Percentiles rank a stretch among this genome's conserved stretches.
Evolutionary conservation across 2,888 invertebrate species (phyloP).

Genomic region (Allophyes oxyacanthae): DNA sequence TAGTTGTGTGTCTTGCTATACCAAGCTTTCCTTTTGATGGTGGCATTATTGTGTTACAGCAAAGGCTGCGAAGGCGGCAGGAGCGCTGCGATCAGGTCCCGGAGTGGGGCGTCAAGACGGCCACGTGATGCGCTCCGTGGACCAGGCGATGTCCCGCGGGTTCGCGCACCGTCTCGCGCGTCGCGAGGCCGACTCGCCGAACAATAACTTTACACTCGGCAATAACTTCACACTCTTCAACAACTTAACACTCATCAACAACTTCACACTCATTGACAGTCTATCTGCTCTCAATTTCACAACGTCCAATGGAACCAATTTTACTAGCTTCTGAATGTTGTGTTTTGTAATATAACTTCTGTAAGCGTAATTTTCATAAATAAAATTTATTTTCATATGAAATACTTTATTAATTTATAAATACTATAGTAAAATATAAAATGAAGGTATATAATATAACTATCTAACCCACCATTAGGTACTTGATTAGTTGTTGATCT

Average conservation of each 20-base stretch:
- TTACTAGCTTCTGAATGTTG: slow-evolving; percentile 28
- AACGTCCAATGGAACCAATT: slow-evolving; percentile 22
- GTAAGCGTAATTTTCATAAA: slow-evolving; percentile 42
- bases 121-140: slow-evolving; percentile 69
- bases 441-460: slow-evolving; percentile 3
- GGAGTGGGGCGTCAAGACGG: slow-evolving; percentile 26
- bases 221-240: slow-evolving; percentile 11
- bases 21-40: not conserved
- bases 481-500: slow-evolving; percentile 22
- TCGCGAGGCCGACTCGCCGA: slow-evolving; percentile 61
- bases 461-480: slow-evolving; percentile 3
- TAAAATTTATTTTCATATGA: slow-evolving; percentile 20
- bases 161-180: slow-evolving; percentile 68
- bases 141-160: slow-evolving; percentile 67
- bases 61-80: slow-evolving; percentile 70
- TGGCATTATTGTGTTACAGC: slow-evolving; percentile 56
- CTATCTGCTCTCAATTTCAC: slow-evolving; percentile 11
- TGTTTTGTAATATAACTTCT: slow-evolving; percentile 10
- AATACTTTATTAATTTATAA: slow-evolving; percentile 49
- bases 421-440: slow-evolving; percentile 10
- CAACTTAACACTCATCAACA: slow-evolving; percentile 24
- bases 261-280: slow-evolving; percentile 7
- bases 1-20: no score
- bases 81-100: slow-evolving; percentile 63
- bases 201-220: slow-evolving; percentile 48